Evolutionary conservation across 1,140 invertebrate species (phyloP), one percentile per base, ranked within the genome.

Genomic region (Papilio helenus): DNA sequence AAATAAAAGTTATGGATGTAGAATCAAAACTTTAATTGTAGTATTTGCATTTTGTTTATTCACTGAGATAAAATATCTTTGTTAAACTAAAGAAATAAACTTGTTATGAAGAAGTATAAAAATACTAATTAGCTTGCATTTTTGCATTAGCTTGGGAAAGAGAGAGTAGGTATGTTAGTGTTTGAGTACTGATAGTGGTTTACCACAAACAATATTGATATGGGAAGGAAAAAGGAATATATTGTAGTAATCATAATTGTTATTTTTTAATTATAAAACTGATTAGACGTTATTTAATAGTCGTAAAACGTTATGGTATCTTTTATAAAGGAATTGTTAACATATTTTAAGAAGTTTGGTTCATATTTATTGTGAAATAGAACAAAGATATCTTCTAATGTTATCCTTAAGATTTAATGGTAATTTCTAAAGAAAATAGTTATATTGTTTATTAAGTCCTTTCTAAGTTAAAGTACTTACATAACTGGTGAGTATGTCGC

Each of bases 401-500:
- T n/a, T n/a, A n/a, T n/a, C 39, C 3, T 42, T 9, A 39, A 46
- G 14, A 58, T 42, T 73, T 20, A 76, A 58, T 76, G 61, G 9
- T n/a, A n/a, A n/a, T n/a, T n/a, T 34, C 34, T 34, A 34, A 34
- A 34, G 34, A 4, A 34, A 34, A 34, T 34, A 2, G 34, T 34
- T 34, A 3, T 34, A 34, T 4, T 34, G 34, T 34, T n/a, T n/a
- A n/a, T n/a, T 34, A 1, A 34, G 34, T 55, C 7, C 18, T 55
- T 55, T 18, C 16, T 49, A 49, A 16, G 14, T 49, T 49, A 49
- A 49, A 71, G 74, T 79, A 93, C 90, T 92, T 87, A 93, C 92
- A 88, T 82, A 20, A 85, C 88, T 39, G 90, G 90, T 3, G 90
- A 92, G 78, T 92, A 90, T 82, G 88, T 91, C 5, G 84, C 87